A percentile compares a stretch with the other conserved stretches of the same genome.
Conservation (phyloP, 2,797 vertebrate species). For the Acipenser ruthenus region DNA sequence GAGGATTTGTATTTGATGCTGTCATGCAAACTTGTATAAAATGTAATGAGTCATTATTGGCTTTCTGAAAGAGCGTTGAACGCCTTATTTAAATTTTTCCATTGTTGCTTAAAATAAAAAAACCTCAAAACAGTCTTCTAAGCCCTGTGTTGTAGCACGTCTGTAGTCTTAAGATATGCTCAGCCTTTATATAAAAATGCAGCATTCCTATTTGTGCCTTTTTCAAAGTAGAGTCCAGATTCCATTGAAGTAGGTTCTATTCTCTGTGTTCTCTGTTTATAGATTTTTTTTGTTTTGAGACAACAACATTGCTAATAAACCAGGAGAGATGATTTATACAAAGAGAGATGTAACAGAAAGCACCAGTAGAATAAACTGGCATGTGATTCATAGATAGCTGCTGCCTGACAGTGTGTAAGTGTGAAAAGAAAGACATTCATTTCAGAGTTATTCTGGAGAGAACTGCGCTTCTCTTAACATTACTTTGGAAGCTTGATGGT, state of each 20-base stretch:
- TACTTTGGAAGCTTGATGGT: too few relatives aligned
- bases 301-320: not conserved
- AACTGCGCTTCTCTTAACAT: too few relatives aligned
- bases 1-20: not conserved
- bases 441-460: too few relatives aligned
- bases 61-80: slow-evolving; percentile 9
- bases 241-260: slow-evolving; percentile 1
- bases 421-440: too few relatives aligned
- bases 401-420: slow-evolving; percentile 15
- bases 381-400: slow-evolving; percentile 7
- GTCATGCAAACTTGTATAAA: slow-evolving; percentile 17
- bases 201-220: slow-evolving; percentile 7
- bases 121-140: slow-evolving; percentile 3
- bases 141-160: slow-evolving; percentile 3
- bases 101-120: slow-evolving; percentile 1
- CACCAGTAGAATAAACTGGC: slow-evolving; percentile 11
- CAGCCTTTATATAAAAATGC: slow-evolving; percentile 12
- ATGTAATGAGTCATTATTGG: slow-evolving; percentile 19
- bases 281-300: not conserved
- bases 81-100: slow-evolving; percentile 11
- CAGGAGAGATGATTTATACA: slow-evolving; percentile 14
- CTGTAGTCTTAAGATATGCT: slow-evolving; percentile 15
- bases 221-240: slow-evolving; percentile 5
- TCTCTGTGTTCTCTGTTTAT: slow-evolving; percentile 8
- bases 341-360: slow-evolving; percentile 12